These are phyloP conservation scores for Drosophila fulvimacula DNA, from an alignment of 2,888 invertebrate genomes.

Conservation along the genomic window DNA sequence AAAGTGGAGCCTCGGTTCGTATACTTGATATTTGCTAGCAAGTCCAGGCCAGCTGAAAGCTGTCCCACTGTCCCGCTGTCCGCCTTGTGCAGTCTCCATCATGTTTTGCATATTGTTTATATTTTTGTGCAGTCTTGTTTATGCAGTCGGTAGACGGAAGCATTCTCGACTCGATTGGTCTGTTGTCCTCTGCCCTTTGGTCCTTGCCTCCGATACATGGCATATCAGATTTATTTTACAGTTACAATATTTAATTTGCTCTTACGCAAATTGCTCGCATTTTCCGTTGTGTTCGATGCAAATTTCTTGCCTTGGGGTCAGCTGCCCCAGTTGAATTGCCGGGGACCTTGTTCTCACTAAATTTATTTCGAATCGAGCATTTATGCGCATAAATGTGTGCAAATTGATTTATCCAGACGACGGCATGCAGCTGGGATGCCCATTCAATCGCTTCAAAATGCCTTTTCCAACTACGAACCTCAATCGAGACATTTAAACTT, in stretches of 20 bases:
- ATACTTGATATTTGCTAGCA: constrained; percentile 61
- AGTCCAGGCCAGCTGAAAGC: constrained; percentile 4
- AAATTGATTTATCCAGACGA: constrained; percentile 43
- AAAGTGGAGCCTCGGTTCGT: constrained; percentile 42
- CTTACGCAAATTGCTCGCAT: constrained; percentile 72
- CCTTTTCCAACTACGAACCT: constrained; percentile 3
- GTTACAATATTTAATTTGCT: constrained; percentile 78
- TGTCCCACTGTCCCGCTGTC: not conserved
- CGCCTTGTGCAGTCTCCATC: constrained; percentile 42
- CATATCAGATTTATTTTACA: constrained; percentile 73
- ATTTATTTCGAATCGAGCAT: constrained; percentile 42
- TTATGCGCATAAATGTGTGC: constrained; percentile 30
- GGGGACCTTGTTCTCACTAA: constrained; percentile 43
- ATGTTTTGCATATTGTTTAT: constrained; percentile 75
- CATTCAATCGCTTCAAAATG: not conserved
- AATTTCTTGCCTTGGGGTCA: constrained; percentile 39
- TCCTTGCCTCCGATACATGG: constrained; percentile 54
- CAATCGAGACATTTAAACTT: constrained; percentile 19
- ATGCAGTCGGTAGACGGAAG: constrained; percentile 48
- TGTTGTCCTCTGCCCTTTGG: constrained; percentile 60
- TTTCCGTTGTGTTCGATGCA: constrained; percentile 57
- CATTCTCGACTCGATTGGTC: constrained; percentile 43
- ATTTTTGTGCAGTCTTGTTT: constrained; percentile 62
- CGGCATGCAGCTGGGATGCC: constrained; percentile 31
- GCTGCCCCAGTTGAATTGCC: constrained; percentile 29